Evolutionary conservation across 2,888 invertebrate species (phyloP).

Genomic region (Nemapogon koenigi): DNA sequence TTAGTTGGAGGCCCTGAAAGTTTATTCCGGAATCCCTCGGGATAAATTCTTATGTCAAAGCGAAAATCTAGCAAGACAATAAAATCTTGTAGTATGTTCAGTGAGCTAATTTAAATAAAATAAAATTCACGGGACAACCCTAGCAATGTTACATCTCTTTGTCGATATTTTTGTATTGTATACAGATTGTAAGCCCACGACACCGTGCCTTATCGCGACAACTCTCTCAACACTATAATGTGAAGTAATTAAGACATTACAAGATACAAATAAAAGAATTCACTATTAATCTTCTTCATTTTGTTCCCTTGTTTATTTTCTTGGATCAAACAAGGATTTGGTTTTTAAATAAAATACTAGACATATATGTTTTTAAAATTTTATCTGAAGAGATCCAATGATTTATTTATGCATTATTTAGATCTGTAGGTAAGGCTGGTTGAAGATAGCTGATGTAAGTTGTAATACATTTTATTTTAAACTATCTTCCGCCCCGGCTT

Average conservation of each 20-base stretch:
- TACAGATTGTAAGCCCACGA: constrained; percentile 14
- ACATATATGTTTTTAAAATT: not conserved
- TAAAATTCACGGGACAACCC: no score
- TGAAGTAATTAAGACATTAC: constrained; percentile 49
- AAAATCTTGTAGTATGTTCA: no score
- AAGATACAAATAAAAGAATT: constrained; percentile 20
- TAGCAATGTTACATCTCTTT: constrained; percentile 10
- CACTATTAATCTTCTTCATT: constrained; percentile 45
- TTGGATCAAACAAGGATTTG: constrained; percentile 34
- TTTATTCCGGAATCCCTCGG: no score
- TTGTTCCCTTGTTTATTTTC: constrained; percentile 38
- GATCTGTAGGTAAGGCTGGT: no score
- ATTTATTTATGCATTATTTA: no score
- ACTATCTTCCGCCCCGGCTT: no score
- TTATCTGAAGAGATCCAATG: constrained; percentile 1
- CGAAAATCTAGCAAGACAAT: no score
- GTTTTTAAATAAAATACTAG: constrained; percentile 26
- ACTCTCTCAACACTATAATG: constrained; percentile 32
- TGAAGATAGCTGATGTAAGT: no score
- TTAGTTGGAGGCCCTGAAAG: no score
- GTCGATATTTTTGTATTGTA: constrained; percentile 1
- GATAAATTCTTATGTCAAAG: no score
- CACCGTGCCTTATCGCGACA: constrained; percentile 35
- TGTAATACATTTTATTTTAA: no score
- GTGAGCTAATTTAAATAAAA: no score